A percentile compares a stretch with the other conserved stretches of the same genome.
Evolutionary conservation across 2,113 vertebrate species (phyloP).

Genomic region (Pristiophorus japonicus): DNA sequence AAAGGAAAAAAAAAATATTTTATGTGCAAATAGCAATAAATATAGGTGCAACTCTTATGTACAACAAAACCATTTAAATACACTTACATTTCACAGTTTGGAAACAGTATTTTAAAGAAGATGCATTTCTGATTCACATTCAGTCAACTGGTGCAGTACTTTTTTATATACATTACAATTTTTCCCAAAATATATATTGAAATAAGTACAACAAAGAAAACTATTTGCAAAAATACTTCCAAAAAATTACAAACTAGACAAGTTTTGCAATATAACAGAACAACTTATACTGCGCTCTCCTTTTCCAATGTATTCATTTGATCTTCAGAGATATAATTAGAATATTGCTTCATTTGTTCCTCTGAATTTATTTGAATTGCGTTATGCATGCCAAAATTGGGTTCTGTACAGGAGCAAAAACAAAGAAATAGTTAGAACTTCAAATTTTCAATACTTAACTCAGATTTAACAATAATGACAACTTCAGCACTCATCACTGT

Average conservation of each 20-base stretch:
- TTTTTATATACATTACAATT: neutral
- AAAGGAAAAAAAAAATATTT: neutral
- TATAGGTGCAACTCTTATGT: neutral
- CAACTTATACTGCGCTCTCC: constrained; percentile 1
- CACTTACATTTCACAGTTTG: neutral
- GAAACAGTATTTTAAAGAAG: neutral
- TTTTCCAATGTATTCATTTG: neutral
- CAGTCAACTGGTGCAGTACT: neutral
- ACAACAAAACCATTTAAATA: neutral
- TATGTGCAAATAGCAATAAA: constrained; percentile 30
- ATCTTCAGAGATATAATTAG: neutral
- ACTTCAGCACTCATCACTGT: neutral
- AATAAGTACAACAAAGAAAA: neutral
- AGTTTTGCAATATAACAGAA: neutral
- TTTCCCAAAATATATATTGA: no score
- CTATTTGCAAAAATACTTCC: neutral
- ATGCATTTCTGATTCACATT: constrained; percentile 10
- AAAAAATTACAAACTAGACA: neutral
- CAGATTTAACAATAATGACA: neutral
- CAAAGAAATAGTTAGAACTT: neutral
- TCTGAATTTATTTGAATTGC: constrained; percentile 11
- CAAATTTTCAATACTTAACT: neutral
- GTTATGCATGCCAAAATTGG: neutral
- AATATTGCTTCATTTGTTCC: neutral
- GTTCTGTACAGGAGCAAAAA: neutral